Evolutionary conservation across 2,113 vertebrate genomes (phyloP).

Genomic region (Rhinolophus sinicus): DNA sequence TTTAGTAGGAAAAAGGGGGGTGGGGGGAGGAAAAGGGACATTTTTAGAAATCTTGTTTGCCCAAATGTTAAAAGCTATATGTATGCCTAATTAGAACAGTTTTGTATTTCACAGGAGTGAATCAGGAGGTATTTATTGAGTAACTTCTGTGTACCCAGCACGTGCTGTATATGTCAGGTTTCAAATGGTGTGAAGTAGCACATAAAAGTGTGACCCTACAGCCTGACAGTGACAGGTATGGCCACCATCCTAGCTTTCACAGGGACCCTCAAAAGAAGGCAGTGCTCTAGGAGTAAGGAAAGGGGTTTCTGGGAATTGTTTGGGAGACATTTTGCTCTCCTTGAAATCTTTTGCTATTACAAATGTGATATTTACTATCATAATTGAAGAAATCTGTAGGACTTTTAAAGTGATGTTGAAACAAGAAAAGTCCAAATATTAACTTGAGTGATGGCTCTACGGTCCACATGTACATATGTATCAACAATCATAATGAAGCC

Average conservation of each 20-base stretch:
- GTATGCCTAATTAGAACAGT: background rate
- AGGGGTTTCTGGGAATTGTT: background rate
- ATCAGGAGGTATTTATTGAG: background rate
- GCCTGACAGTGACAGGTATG: background rate
- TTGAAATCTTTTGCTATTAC: background rate
- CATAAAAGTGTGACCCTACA: background rate
- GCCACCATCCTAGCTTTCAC: background rate
- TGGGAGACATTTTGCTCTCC: background rate
- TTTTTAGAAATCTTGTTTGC: background rate
- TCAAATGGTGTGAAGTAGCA: background rate
- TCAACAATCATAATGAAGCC: background rate
- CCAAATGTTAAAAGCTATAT: background rate
- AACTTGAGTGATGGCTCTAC: background rate
- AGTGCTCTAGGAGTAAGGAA: background rate
- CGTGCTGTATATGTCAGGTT: background rate
- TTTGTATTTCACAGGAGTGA: background rate
- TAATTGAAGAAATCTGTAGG: slow-evolving; percentile 8
- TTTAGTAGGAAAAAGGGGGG: background rate
- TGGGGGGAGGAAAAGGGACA: background rate
- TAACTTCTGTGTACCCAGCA: background rate
- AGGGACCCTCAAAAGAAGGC: background rate
- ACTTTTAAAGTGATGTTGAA: background rate
- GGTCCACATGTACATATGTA: background rate
- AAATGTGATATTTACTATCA: background rate
- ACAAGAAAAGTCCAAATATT: background rate